Evolutionary conservation across 2,888 invertebrate genomes (phyloP), one percentile per base, ranked within the genome.

Genomic region (Cantharis rustica): DNA sequence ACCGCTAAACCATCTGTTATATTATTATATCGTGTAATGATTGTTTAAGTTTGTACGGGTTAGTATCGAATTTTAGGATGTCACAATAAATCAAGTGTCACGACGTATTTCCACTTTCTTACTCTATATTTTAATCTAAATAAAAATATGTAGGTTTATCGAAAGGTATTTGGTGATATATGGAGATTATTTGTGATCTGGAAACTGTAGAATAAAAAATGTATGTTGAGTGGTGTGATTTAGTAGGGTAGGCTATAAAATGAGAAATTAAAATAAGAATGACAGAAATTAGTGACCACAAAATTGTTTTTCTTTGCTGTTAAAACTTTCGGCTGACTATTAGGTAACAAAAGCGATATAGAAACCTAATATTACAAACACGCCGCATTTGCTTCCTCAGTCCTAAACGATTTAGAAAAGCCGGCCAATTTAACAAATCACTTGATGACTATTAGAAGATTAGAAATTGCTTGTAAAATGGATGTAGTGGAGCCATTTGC

Each of bases 371-470:
- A 70, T 27, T 70, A 70, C 61, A 69, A 31, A 61, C 26, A 70
- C 75, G 73, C 71, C 66, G 75, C 78, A 75, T 78, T 78, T 73
- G 73, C 71, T 73, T 73, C 68, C 78, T 78, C 47, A 73, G 75
- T 70, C 71, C 75, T 75, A 75, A 68, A 75, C 78, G 75, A 78
- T 78, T 68, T 72, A 78, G 76, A 78, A 78, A 78, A 78, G 78
- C 75, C 78, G 76, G 78, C 82, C 83, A 84, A 84, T 85, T 85
- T 84, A 84, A 84, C 86, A 86, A 86, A 86, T 86, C 84, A 84
- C 84, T 83, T 83, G 85, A 84, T 85, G 85, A 84, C 85, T 84
- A 84, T 85, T 84, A 84, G 84, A 85, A 86, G 85, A 86, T 86
- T 85, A 86, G 85, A 79, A 85, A 86, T 83, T 82, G 84, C 85